Percentiles rank a stretch among this genome's conserved stretches.
phyloP scores from a whole-genome alignment of 2,888 invertebrate species.

The Sisyra terminalis region DNA sequence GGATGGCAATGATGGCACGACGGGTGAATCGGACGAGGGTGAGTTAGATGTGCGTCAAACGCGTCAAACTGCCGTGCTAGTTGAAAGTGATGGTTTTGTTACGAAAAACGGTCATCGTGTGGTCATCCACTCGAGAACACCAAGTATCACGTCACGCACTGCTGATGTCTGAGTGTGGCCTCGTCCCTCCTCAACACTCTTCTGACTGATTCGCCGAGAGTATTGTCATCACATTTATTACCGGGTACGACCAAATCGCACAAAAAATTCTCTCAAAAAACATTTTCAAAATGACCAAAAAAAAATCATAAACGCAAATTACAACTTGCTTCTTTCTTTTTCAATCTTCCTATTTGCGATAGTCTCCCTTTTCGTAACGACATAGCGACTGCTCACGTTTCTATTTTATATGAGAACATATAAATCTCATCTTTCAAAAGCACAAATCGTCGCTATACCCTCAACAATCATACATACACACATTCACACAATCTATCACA shows the following conservation, averaged over 20 bases:
- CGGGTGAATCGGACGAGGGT: conserved; percentile 19
- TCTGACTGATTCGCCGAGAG: conserved; percentile 5
- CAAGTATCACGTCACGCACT: conserved; percentile 65
- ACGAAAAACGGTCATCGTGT: conserved; percentile 82
- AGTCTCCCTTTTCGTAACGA: no score
- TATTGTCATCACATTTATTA: conserved; percentile 2
- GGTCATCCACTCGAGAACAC: conserved; percentile 76
- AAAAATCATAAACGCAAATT: background rate
- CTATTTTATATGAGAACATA: no score
- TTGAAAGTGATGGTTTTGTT: conserved; percentile 67
- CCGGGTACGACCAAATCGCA: conserved; percentile 5
- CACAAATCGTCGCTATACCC: no score
- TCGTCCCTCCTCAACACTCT: conserved; percentile 40
- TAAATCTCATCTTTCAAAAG: no score
- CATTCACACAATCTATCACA: no score
- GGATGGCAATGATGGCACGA: conserved; percentile 18
- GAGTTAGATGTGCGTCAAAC: conserved; percentile 22
- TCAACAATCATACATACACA: no score
- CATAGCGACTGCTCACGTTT: no score
- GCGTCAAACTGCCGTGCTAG: conserved; percentile 69
- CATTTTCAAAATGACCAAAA: background rate
- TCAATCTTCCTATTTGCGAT: no score
- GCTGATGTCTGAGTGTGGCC: conserved; percentile 75
- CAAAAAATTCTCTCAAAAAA: conserved; percentile 2
- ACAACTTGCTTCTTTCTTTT: no score